Base-by-base conservation (phyloP, 2,797 vertebrate species). In the Myioborus melanocephalus region DNA sequence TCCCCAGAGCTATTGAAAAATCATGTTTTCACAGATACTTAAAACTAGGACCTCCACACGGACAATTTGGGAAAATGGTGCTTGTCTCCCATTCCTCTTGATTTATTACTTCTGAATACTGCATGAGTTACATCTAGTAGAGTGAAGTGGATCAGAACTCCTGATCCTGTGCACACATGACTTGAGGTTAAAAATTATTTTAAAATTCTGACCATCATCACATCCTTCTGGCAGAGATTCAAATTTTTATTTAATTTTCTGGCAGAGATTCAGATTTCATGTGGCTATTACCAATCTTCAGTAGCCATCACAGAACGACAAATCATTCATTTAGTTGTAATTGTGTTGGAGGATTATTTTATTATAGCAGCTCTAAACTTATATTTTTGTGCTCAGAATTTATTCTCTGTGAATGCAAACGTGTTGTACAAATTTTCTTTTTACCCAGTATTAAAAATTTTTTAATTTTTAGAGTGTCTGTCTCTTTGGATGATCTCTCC, bases 81-180 rank as follows among this genome's bases (percentile, higher is more conserved):
- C 46, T 87, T 63, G 24, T 81, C 9, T 57, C 26, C 3, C 20
- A 13, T 70, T 66, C 32, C 17, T 68, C 17, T 47, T 56, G 43
- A 84, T 73, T 26, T 10, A 5, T 49, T 68, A 14, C 12, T 69
- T 50, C 39, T 59, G 23, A 89, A 50, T 10, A 43, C 39, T 56
- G 8, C 6, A 12, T 0, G 0, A 63, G 14, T 66, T 86, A 28
- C 21, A 60, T 56, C 32, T 41, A 24, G 11, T 41, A 68, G 69
- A 37, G 21, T 47, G 64, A 88, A 77, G 23, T 41, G 47, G 26
- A 49, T 37, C 65, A 50, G 35, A 69, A 75, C 32, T 39, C 34
- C 35, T 0, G 0, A 9, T 78, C 23, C 13, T n/a, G 32, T 77
- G 65, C 24, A 55, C 20, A n/a, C 3, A 12, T 39, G 22, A 63